Evolutionary conservation across 2,113 vertebrate species (phyloP), one percentile per base, ranked within the genome.

Genomic region (Sturnus vulgaris): DNA sequence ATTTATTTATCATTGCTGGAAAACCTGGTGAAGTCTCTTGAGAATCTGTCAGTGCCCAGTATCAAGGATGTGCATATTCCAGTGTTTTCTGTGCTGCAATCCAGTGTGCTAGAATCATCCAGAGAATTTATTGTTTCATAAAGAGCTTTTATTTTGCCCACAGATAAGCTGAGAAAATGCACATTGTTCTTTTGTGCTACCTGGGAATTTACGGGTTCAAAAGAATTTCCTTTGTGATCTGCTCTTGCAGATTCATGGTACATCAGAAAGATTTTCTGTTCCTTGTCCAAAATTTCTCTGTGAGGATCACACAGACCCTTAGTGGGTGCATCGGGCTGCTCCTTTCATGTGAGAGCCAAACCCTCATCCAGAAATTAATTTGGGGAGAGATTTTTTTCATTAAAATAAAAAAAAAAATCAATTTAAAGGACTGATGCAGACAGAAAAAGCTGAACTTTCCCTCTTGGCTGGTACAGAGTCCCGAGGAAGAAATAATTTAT

Each of bases 381-480:
- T 0, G 1, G 10, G 42, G 28, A 53, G 37, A 49, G 56, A 53
- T 24, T 28, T 59, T 77, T 60, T 61, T 52, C 53, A n/a, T 85
- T 60, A 55, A 89, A 49, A 64, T 46, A 22, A 0, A 44, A 66
- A 68, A 66, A 68, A 70, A 85, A 75, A 76, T 72, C 31, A 17
- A 5, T 61, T 40, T 39, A 46, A 81, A 56, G 83, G 37, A 72
- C 69, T 11, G 37, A 68, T 61, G 66, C 57, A 44, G 59, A 46
- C 53, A 92, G 73, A 40, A 68, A 24, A 59, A 72, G n/a, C 65
- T 72, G 49, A 85, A 76, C 82, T 92, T 75, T 35, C n/a, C 24
- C 53, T 17, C 69, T 68, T 40, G 72, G n/a, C 77, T 77, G 35
- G 9, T 52, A 9, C n/a, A 15, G 65, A 35, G 59, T 88, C 46